A percentile compares a stretch with the other conserved stretches of the same genome.
Evolutionary conservation across 2,113 vertebrate genomes (phyloP).

Genomic region (Anarrhichthys ocellatus): DNA sequence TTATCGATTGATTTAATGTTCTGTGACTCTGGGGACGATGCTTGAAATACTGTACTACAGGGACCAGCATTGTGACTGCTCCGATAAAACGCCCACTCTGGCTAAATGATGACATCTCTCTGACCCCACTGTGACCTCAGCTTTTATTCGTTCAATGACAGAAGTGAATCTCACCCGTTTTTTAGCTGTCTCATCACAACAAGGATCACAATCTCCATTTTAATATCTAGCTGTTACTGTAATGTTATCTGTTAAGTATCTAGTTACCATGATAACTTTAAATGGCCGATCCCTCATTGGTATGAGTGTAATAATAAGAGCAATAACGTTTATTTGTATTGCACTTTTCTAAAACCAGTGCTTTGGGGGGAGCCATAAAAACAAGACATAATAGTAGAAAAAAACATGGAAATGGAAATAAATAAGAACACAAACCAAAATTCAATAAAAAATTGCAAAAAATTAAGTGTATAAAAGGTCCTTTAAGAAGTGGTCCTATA

Average conservation of each 20-base stretch:
- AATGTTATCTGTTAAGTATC: constrained; percentile 54
- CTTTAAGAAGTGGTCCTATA: constrained; percentile 10
- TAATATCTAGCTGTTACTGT: constrained; percentile 36
- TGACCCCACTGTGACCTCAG: constrained; percentile 53
- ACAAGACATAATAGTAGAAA: constrained; percentile 53
- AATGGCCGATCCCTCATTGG: constrained; percentile 47
- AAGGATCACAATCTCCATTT: constrained; percentile 22
- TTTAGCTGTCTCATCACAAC: constrained; percentile 25
- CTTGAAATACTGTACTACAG: constrained; percentile 51
- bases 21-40: constrained; percentile 31
- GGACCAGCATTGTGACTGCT: constrained; percentile 31
- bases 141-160: constrained; percentile 30
- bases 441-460: constrained; percentile 39
- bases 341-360: constrained; percentile 42
- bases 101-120: constrained; percentile 28
- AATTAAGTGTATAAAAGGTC: constrained; percentile 22
- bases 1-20: constrained; percentile 56
- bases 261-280: constrained; percentile 42
- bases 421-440: constrained; percentile 46
- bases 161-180: constrained; percentile 8
- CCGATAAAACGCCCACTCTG: constrained; percentile 6
- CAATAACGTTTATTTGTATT: constrained; percentile 58
- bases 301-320: constrained; percentile 40
- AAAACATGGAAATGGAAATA: constrained; percentile 46
- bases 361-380: constrained; percentile 47